Evolutionary conservation across 92 coral and sea anemone species (phyloP).

Genomic region (Parazoanthus swiftii): DNA sequence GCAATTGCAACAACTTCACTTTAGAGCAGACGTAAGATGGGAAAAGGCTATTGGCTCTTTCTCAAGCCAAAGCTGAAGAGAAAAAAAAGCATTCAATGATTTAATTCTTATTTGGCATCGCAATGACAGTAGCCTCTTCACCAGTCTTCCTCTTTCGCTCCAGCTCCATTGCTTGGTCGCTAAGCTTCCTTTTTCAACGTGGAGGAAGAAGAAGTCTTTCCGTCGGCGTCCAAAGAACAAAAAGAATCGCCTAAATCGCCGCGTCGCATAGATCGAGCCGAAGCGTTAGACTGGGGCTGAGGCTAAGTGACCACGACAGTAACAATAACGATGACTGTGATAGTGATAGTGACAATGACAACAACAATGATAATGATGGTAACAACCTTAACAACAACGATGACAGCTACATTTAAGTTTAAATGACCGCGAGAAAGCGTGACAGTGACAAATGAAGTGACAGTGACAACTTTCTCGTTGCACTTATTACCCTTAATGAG

Average conservation of each 20-base stretch:
- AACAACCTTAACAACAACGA: not conserved
- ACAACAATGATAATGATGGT: not conserved
- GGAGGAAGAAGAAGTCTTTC: too few species aligned
- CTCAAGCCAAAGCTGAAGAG: too few species aligned
- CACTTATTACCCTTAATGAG: conserved; percentile 15
- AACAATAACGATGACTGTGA: not conserved
- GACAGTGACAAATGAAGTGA: not conserved
- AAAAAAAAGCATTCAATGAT: too few species aligned
- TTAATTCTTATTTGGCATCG: too few species aligned
- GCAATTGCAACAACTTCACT: too few species aligned
- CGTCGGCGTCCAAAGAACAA: not conserved
- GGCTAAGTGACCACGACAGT: not conserved
- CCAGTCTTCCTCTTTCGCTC: too few species aligned
- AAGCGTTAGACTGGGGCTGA: not conserved
- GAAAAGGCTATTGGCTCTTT: too few species aligned
- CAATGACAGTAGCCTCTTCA: not conserved
- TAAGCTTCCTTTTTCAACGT: too few species aligned
- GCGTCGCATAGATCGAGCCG: not conserved
- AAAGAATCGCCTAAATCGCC: not conserved
- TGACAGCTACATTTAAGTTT: not conserved
- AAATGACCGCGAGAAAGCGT: not conserved
- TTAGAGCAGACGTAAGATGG: too few species aligned
- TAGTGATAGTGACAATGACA: not conserved
- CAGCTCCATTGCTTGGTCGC: too few species aligned
- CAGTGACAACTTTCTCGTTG: not conserved